Evolutionary conservation across 1,140 invertebrate genomes (phyloP).

Genomic region (Pseudachorutes palmiensis): DNA sequence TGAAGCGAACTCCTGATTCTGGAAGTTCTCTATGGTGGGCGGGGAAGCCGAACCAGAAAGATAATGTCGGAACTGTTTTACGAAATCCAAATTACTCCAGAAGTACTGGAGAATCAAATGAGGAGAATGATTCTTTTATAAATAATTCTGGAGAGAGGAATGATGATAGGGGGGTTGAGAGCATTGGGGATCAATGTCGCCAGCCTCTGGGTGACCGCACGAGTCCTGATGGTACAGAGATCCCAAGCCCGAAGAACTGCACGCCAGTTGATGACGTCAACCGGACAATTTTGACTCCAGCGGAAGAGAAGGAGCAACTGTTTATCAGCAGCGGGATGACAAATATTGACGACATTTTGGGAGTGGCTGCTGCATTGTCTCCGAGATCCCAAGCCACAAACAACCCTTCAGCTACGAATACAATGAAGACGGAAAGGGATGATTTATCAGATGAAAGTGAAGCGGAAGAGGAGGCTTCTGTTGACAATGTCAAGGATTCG

Average conservation of each 20-base stretch:
- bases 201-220: conserved; percentile 62
- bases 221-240: conserved; percentile 62
- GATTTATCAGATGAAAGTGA: not conserved
- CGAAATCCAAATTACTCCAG: conserved; percentile 26
- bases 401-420: conserved; percentile 24
- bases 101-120: too few species aligned
- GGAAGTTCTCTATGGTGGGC: conserved; percentile 36
- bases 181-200: too few species aligned
- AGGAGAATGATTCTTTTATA: too few species aligned
- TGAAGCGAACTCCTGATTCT: conserved; percentile 44
- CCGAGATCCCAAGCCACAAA: conserved; percentile 28
- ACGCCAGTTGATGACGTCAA: conserved; percentile 2
- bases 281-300: not conserved
- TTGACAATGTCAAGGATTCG: not conserved
- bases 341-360: conserved; percentile 74
- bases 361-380: conserved; percentile 40
- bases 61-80: not conserved
- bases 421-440: not conserved
- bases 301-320: conserved; percentile 39
- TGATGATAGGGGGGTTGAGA: too few species aligned
- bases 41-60: too few species aligned
- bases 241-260: conserved; percentile 40
- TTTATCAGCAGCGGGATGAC: conserved; percentile 70
- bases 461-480: not conserved
- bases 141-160: too few species aligned